These are phyloP conservation scores for Conopomorpha cramerella DNA, from an alignment of 1,140 invertebrate species.

Conservation along the genomic window DNA sequence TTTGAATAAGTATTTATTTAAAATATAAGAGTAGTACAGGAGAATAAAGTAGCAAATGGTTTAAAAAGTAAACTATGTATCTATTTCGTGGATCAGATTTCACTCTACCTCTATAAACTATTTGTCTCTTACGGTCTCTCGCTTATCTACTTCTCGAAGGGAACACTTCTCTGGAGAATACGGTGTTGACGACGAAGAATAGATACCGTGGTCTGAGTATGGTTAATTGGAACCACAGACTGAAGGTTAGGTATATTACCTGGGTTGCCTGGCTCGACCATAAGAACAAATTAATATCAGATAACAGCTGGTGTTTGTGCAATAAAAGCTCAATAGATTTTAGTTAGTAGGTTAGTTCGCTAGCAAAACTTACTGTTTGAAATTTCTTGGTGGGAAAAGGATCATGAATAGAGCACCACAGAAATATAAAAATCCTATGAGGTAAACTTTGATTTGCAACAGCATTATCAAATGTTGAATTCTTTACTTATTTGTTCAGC, in stretches of 20 bases:
- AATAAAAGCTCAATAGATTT: background rate
- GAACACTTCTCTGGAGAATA: too few relatives aligned
- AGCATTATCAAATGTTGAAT: background rate
- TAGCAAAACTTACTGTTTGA: background rate
- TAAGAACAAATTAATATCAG: background rate
- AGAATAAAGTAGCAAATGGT: slow-evolving; percentile 19
- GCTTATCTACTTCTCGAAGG: too few relatives aligned
- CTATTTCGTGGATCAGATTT: too few relatives aligned
- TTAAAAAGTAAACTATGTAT: too few relatives aligned
- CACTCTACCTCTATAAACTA: too few relatives aligned
- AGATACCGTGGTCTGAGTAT: too few relatives aligned
- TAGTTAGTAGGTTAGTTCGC: too few relatives aligned
- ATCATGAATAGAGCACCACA: background rate
- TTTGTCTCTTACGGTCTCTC: too few relatives aligned
- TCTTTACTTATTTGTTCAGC: background rate
- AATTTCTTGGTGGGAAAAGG: background rate
- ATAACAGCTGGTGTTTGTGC: background rate
- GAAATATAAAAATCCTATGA: background rate
- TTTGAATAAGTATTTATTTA: slow-evolving; percentile 1
- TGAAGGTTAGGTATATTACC: background rate
- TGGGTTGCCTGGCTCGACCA: background rate
- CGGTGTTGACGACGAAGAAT: too few relatives aligned
- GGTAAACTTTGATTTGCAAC: background rate
- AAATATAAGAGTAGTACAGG: background rate
- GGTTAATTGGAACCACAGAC: background rate